These are phyloP conservation scores for Carassius gibelio DNA, from an alignment of 2,113 vertebrate genomes.

Conservation along the genomic window DNA sequence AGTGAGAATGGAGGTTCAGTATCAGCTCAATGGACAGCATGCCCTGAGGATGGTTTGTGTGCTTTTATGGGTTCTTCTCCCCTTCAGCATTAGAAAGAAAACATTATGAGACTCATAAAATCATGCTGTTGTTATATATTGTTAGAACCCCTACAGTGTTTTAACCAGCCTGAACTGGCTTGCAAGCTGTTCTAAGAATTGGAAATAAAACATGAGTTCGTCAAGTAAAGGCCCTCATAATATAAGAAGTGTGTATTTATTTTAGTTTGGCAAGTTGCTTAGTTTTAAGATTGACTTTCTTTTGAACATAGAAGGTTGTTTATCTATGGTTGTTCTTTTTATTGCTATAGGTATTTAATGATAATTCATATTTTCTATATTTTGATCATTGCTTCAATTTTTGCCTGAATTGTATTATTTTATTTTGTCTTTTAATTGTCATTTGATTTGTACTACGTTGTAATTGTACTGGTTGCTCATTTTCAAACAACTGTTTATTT, in stretches of 20 bases:
- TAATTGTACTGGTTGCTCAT: no score
- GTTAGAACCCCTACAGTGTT: constrained; percentile 59
- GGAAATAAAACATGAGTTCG: constrained; percentile 14
- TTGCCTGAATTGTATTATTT: background rate
- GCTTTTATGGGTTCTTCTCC: constrained; percentile 67
- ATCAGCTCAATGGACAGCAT: constrained; percentile 64
- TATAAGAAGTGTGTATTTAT: background rate
- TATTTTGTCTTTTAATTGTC: background rate
- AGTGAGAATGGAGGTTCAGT: constrained; percentile 19
- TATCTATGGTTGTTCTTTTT: background rate
- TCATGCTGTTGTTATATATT: constrained; percentile 65
- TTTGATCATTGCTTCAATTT: background rate
- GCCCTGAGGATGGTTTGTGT: constrained; percentile 64
- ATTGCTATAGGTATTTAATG: background rate
- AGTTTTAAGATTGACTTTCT: background rate
- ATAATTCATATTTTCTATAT: background rate
- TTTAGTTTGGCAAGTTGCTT: background rate
- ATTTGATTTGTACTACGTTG: no score
- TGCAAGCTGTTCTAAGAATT: constrained; percentile 19
- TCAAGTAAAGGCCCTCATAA: background rate
- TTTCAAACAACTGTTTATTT: no score
- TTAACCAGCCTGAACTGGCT: constrained; percentile 49
- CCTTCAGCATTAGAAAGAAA: constrained; percentile 73
- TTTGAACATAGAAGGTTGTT: background rate
- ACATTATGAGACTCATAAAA: constrained; percentile 79